Conservation (phyloP, 2,888 invertebrate species). For the Eupithecia exiguata region DNA sequence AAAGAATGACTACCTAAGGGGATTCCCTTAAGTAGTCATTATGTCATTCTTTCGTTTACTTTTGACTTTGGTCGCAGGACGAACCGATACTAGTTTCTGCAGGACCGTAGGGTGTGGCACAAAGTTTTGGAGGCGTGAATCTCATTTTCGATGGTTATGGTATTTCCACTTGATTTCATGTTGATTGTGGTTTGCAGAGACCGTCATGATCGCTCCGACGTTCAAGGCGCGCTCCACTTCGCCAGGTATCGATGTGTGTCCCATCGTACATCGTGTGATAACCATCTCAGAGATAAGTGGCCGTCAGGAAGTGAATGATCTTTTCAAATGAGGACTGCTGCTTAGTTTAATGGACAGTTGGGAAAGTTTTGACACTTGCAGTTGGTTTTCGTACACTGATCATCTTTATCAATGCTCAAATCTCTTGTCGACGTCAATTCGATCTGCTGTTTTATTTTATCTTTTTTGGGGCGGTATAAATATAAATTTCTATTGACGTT, state of each 20-base stretch:
- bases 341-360: conserved; percentile 2
- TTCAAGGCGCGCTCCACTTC: conserved; percentile 91
- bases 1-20: no score
- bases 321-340: conserved; percentile 1
- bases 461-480: neutral
- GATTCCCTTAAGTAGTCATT: neutral
- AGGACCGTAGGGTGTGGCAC: neutral
- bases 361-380: neutral
- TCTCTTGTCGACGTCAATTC: neutral
- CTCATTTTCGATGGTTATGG: neutral
- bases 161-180: conserved; percentile 32
- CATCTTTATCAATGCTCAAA: neutral
- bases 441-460: neutral
- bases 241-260: conserved; percentile 84
- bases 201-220: conserved; percentile 89
- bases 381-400: neutral
- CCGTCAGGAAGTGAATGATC: neutral
- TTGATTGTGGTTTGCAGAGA: conserved; percentile 85
- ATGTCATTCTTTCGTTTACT: neutral
- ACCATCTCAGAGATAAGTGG: conserved; percentile 31
- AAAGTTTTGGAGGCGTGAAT: neutral
- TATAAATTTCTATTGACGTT: neutral
- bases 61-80: neutral
- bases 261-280: conserved; percentile 47
- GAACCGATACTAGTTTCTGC: neutral